Evolutionary conservation across 1,140 invertebrate genomes (phyloP).

Genomic region (Penaeus japonicus): DNA sequence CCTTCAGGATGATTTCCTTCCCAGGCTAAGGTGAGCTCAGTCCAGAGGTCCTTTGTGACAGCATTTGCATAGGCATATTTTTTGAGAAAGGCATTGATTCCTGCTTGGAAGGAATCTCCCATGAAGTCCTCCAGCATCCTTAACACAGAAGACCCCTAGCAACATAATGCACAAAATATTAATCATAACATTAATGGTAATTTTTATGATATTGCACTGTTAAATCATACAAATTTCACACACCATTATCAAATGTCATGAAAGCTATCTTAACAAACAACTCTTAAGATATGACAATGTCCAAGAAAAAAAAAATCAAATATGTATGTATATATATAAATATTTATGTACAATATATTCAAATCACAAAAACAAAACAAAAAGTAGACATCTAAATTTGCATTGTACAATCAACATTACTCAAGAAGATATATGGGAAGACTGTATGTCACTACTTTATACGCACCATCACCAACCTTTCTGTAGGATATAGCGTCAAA

Average conservation of each 20-base stretch:
- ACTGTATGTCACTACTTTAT: background rate
- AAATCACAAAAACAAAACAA: too few species aligned
- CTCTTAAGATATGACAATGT: too few species aligned
- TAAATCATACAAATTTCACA: background rate
- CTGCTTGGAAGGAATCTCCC: constrained; percentile 76
- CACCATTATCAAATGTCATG: background rate
- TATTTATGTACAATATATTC: too few species aligned
- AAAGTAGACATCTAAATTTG: too few species aligned
- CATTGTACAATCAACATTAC: too few species aligned
- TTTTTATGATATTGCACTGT: background rate
- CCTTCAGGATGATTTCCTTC: background rate
- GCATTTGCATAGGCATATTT: constrained; percentile 78
- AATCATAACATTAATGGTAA: too few species aligned
- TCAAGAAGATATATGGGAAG: too few species aligned
- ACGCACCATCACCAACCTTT: constrained; percentile 72
- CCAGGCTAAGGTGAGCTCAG: constrained; percentile 68
- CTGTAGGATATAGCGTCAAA: constrained; percentile 87
- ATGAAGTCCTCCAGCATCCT: constrained; percentile 90
- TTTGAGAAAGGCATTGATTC: constrained; percentile 77
- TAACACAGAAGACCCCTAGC: constrained; percentile 82
- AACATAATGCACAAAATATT: too few species aligned
- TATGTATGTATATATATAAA: too few species aligned
- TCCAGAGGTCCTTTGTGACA: constrained; percentile 80
- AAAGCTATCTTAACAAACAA: too few species aligned
- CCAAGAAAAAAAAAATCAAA: too few species aligned